Conservation (phyloP, 2,797 vertebrate genomes). For the Hemitrygon akajei region DNA sequence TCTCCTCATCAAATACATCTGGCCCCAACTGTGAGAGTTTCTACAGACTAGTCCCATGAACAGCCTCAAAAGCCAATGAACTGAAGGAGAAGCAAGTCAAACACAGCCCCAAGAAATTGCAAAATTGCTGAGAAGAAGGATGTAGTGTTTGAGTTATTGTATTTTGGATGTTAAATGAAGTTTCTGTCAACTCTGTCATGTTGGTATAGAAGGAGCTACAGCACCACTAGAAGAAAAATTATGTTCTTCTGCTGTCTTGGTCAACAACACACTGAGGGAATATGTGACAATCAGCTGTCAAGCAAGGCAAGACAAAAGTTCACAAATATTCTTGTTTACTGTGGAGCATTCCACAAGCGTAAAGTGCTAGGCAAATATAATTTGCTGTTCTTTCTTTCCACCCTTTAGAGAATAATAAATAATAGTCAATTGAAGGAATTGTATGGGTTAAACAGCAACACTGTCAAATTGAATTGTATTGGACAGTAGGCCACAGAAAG, state of each 20-base stretch:
- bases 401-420: neutral
- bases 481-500: neutral
- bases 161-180: neutral
- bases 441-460: neutral
- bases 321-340: neutral
- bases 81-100: too few species aligned
- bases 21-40: too few species aligned
- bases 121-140: too few species aligned
- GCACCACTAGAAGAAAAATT: neutral
- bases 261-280: neutral
- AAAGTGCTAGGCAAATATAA: neutral
- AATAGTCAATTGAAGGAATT: neutral
- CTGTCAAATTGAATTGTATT: neutral
- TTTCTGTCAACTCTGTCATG: neutral
- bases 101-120: too few species aligned
- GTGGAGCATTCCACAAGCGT: neutral
- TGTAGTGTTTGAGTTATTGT: neutral
- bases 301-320: neutral
- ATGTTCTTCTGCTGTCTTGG: neutral
- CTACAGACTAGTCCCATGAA: too few species aligned
- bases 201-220: neutral
- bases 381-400: neutral
- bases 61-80: too few species aligned
- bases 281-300: neutral
- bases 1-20: too few species aligned